Evolutionary conservation across 2,888 invertebrate species (phyloP).

Genomic region (Dicyrtomina minuta): DNA sequence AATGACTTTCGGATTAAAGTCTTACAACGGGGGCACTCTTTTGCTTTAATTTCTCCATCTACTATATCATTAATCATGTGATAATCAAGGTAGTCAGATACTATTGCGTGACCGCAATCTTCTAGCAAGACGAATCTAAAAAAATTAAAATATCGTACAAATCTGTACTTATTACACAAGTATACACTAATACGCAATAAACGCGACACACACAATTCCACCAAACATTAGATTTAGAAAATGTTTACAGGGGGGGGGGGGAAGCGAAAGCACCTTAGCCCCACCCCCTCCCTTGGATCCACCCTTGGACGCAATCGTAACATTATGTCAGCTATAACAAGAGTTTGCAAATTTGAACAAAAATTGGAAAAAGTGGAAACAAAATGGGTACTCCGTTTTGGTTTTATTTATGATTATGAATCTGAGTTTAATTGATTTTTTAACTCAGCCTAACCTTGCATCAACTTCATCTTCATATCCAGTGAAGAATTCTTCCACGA

Average conservation of each 20-base stretch:
- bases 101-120: slow-evolving; percentile 57
- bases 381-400: no score
- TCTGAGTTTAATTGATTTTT: no score
- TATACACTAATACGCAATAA: neutral
- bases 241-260: neutral
- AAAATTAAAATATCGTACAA: neutral
- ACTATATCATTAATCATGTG: slow-evolving; percentile 52
- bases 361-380: no score
- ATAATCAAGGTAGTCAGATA: slow-evolving; percentile 56
- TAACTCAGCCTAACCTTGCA: slow-evolving; percentile 40
- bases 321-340: no score
- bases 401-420: no score
- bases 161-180: no score
- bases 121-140: slow-evolving; percentile 54
- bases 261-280: no score
- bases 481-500: slow-evolving; percentile 37
- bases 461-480: slow-evolving; percentile 40
- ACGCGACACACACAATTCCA: no score
- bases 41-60: slow-evolving; percentile 55
- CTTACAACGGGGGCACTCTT: slow-evolving; percentile 64
- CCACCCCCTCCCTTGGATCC: no score
- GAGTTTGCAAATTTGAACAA: neutral
- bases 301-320: no score
- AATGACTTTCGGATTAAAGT: slow-evolving; percentile 63
- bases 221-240: neutral